Base-by-base conservation (phyloP, 2,113 vertebrate species). In the Sylvicapra grimmia region DNA sequence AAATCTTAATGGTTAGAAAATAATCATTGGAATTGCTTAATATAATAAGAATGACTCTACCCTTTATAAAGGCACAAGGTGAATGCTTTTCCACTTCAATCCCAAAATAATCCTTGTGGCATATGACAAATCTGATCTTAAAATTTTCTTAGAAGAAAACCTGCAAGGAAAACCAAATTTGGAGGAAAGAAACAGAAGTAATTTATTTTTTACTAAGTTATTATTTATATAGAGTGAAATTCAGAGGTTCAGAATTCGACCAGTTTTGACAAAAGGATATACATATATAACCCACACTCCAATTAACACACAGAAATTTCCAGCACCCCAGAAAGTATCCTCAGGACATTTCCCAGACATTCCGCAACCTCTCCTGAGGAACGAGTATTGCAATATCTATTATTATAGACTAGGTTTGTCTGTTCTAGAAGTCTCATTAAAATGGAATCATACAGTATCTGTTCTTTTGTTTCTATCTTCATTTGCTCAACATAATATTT, bases 121-220 rank as follows among this genome's bases (percentile, higher is more conserved):
- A 59, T 91, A 90, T 94, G 47, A 19, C 25, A 90, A 49, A 72
- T 88, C 4, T 91, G 49, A 68, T 88, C 36, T 87, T 33, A 86
- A 83, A 97, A 90, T 59, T 49, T 79, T 4, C 77, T 93, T 90
- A 59, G 8, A 86, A 61, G 31, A 82, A 33, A 94, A 59, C 2
- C 1, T 86, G 31, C 25, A 56, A 75, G 2, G 49, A 86, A 47
- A 89, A 83, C 4, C 8, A 63, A 9, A 6, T 44, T 84, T 86
- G 96, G n/a, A 79, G 36, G 31, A 75, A 92, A 82, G 10, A 92
- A 86, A 80, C 36, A 47, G 33, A 61, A 94, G 8, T 18, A 92
- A 31, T 23, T 89, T 86, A 51, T 2, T 91, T 84, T 87, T 80
- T 59, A 49, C 36, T 11, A 13, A 85, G 11, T 9, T 87, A 61